phyloP scores from a whole-genome alignment of 2,113 vertebrate species.

The Sinocyclocheilus anshuiensis region DNA sequence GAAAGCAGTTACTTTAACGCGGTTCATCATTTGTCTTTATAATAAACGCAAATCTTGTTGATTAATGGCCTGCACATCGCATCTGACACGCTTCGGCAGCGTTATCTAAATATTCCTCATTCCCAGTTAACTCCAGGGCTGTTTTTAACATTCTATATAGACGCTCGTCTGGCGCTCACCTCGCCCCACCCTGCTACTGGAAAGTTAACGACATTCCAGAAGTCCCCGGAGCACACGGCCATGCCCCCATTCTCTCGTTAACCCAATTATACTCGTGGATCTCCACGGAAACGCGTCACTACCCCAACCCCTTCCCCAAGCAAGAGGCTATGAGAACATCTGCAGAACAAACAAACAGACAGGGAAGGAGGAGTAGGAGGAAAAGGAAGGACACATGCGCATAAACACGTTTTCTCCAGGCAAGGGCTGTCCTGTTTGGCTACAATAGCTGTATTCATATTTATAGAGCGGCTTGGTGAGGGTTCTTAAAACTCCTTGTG shows the following conservation, averaged over 20 bases:
- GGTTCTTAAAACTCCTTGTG: constrained; percentile 61
- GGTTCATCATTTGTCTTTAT: background rate
- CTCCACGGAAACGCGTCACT: constrained; percentile 46
- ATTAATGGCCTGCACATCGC: constrained; percentile 2
- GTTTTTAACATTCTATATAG: constrained; percentile 30
- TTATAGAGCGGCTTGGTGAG: constrained; percentile 49
- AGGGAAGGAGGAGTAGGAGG: background rate
- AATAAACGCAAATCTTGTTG: background rate
- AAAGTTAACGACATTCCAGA: constrained; percentile 48
- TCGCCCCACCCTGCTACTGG: constrained; percentile 41
- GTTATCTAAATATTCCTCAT: constrained; percentile 33
- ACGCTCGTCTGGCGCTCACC: background rate
- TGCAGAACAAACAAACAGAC: constrained; percentile 50
- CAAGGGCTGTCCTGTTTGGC: constrained; percentile 45
- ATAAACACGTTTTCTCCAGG: constrained; percentile 10
- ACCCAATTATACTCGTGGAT: constrained; percentile 49
- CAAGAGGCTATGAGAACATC: constrained; percentile 47
- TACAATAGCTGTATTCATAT: constrained; percentile 48
- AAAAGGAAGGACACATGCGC: constrained; percentile 31
- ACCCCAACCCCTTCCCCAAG: constrained; percentile 25
- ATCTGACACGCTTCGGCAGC: background rate
- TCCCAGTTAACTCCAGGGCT: constrained; percentile 13
- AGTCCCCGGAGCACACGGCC: constrained; percentile 36
- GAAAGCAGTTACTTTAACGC: background rate
- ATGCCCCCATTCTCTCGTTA: constrained; percentile 50